Conservation (phyloP, 2,888 invertebrate species). For the Nymphalis c-album region DNA sequence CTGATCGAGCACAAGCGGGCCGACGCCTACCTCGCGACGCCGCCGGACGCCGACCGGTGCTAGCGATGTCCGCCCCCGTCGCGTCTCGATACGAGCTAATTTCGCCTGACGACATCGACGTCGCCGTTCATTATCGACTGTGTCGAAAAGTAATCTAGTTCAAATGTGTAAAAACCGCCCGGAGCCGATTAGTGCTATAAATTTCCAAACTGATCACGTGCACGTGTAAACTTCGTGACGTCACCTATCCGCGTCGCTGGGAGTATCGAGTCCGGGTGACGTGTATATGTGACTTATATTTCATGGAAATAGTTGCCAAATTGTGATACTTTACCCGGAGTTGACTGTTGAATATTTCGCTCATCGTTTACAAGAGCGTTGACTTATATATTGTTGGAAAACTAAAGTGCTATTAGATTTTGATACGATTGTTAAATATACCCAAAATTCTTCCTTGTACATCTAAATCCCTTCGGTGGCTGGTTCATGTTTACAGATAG, state of each 20-base stretch:
- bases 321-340: constrained; percentile 22
- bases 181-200: neutral
- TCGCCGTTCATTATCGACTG: neutral
- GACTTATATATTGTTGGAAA: constrained; percentile 14
- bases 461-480: constrained; percentile 2
- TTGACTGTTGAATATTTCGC: constrained; percentile 15
- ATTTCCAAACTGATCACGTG: too few relatives aligned
- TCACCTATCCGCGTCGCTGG: neutral
- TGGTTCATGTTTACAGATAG: constrained; percentile 15
- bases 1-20: constrained; percentile 95
- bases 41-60: constrained; percentile 93
- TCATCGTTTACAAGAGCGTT: neutral
- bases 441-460: constrained; percentile 13
- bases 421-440: constrained; percentile 25
- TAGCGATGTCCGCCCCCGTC: constrained; percentile 72
- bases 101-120: constrained; percentile 11
- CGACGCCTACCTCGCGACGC: constrained; percentile 93
- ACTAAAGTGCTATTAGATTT: constrained; percentile 24
- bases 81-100: constrained; percentile 8
- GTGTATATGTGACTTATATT: neutral
- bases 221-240: neutral
- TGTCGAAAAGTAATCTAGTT: neutral
- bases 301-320: constrained; percentile 4
- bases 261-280: neutral
- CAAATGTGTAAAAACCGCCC: constrained; percentile 6